Conservation (phyloP, 2,888 invertebrate species). For the Ormyrus labotus region DNA sequence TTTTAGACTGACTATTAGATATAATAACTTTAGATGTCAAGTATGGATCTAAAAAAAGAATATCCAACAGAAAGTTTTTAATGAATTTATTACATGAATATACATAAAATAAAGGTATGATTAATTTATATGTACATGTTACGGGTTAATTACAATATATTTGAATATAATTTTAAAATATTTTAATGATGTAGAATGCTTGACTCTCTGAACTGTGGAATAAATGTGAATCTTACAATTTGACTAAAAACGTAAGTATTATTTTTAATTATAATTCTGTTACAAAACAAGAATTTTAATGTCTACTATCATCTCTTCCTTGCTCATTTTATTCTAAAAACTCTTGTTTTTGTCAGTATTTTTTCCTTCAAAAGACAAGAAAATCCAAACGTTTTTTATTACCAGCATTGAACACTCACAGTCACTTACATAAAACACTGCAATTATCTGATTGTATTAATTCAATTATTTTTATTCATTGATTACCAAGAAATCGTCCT, state of each 20-base stretch:
- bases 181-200: conserved; percentile 21
- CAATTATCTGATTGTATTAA: no score
- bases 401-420: no score
- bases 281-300: background rate
- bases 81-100: background rate
- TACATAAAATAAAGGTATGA: conserved; percentile 30
- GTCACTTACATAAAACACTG: no score
- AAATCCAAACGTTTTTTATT: background rate
- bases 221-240: conserved; percentile 17
- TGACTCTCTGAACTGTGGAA: background rate
- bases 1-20: no score
- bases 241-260: conserved; percentile 24
- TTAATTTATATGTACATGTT: background rate
- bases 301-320: background rate
- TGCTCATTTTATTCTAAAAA: background rate
- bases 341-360: background rate
- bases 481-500: no score
- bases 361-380: background rate
- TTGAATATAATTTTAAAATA: background rate
- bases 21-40: conserved; percentile 3
- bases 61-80: conserved; percentile 31
- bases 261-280: background rate
- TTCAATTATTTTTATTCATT: background rate
- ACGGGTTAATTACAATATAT: background rate
- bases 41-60: conserved; percentile 13